phyloP scores from a whole-genome alignment of 2,113 vertebrate species.

The Thymallus thymallus region DNA sequence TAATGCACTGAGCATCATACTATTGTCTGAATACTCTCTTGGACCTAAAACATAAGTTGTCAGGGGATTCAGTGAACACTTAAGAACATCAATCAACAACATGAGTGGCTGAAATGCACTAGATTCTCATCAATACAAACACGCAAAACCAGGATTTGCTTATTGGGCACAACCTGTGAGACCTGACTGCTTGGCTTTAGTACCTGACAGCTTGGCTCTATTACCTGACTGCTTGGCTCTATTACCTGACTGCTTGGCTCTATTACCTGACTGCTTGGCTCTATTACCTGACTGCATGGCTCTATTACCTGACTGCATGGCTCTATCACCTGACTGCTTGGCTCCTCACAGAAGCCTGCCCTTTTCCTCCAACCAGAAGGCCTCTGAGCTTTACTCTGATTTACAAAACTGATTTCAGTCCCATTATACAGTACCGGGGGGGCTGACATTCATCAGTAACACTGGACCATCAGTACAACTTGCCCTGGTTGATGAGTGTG shows the following conservation, averaged over 20 bases:
- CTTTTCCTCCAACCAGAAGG: background rate
- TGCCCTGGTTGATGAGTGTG: constrained; percentile 47
- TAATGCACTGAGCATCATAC: too few species aligned
- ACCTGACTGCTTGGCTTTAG: too few species aligned
- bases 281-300: too few species aligned
- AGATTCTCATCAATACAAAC: too few species aligned
- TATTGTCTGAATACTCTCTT: too few species aligned
- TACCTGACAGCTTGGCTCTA: constrained; percentile 22
- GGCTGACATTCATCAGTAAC: constrained; percentile 34
- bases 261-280: too few species aligned
- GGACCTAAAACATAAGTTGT: too few species aligned
- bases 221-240: constrained; percentile 13
- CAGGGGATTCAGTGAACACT: too few species aligned
- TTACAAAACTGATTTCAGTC: constrained; percentile 31
- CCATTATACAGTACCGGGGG: constrained; percentile 9
- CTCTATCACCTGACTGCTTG: background rate
- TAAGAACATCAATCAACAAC: background rate
- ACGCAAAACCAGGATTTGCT: constrained; percentile 16
- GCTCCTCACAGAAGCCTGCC: constrained; percentile 17
- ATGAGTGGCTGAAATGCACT: background rate
- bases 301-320: too few species aligned
- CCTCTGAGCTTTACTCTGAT: background rate
- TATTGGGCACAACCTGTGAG: constrained; percentile 1
- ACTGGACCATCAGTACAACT: constrained; percentile 44
- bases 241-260: too few species aligned